phyloP scores from a whole-genome alignment of 2,113 vertebrate genomes.

The Pionites leucogaster region DNA sequence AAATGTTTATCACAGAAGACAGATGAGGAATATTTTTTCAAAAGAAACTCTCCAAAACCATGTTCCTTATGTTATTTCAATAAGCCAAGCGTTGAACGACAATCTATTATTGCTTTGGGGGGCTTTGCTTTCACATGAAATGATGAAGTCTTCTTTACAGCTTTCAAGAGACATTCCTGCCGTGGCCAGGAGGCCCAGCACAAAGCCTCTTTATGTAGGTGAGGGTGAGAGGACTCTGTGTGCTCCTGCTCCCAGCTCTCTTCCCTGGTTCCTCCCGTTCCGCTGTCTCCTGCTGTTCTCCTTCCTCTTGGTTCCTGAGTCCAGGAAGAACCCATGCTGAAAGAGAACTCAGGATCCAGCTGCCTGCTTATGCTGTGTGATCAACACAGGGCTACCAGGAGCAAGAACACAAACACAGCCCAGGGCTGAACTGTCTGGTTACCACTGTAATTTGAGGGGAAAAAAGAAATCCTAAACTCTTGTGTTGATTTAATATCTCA shows the following conservation, averaged over 20 bases:
- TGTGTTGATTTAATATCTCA: background rate
- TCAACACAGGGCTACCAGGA: background rate
- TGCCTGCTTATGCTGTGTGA: background rate
- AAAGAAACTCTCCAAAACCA: background rate
- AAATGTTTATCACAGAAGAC: background rate
- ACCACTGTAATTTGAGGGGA: background rate
- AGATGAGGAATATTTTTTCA: background rate
- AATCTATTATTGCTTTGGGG: background rate
- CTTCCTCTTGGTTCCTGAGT: background rate
- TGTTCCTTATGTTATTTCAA: background rate
- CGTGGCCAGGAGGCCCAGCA: background rate
- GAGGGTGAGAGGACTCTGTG: background rate
- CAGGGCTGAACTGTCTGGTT: background rate
- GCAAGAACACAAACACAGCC: background rate
- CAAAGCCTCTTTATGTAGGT: background rate
- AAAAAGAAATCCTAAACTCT: background rate
- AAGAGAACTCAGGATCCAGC: background rate
- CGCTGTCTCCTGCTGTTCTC: background rate
- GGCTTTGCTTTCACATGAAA: background rate
- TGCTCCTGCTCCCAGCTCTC: background rate
- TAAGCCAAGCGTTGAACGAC: accelerated
- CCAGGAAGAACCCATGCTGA: background rate
- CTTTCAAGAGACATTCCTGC: background rate
- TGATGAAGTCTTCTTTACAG: background rate
- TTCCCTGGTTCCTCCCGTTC: background rate